Base-by-base conservation (phyloP, 2,797 vertebrate species). In the Acestrorhynchus altus region DNA sequence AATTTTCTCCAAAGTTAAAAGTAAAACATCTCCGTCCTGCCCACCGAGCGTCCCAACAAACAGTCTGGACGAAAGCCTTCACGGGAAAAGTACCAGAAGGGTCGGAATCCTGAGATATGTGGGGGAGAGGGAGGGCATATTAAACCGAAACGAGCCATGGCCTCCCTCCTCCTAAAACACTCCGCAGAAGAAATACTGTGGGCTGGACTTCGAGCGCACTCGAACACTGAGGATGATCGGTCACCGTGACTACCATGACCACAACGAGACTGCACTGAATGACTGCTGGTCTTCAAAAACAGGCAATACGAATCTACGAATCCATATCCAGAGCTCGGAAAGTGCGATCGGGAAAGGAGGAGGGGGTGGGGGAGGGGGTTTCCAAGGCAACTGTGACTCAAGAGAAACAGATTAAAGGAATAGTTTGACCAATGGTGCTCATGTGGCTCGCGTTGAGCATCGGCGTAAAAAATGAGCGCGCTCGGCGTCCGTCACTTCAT, bases 321-420 rank as follows among this genome's bases (percentile, higher is more conserved):
- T 16, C 46, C 16, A 60, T 77, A 79, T 70, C 69, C 69, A 18
- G 31, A 35, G 31, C 31, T 35, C 2, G 2, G 31, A 6, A 6
- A 35, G 31, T 6, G 31, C 76, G 42, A 40, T 40, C 52, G 72
- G 64, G 77, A 81, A 67, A 42, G 59, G 82, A 16, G 28, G 78
- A 78, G 77, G n/a, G 63, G 59, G 72, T 56, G 16, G 51, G 82
- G 80, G 83, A 78, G 79, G 87, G 83, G 77, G 78, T 91, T 87
- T 91, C 85, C 87, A 94, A 94, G 93, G 93, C 93, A 93, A 94
- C 92, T 92, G 92, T 94, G 92, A 93, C 92, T 91, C 79, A 82
- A 90, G 81, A 80, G 49, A 83, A 70, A 69, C 79, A 81, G 83
- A 80, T 56, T 78, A 90, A 78, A 86, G 24, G 24, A 57, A 57